These are phyloP conservation scores for Onychomys leucogaster DNA, from an alignment of 2,797 vertebrate genomes.

Conservation along the genomic window DNA sequence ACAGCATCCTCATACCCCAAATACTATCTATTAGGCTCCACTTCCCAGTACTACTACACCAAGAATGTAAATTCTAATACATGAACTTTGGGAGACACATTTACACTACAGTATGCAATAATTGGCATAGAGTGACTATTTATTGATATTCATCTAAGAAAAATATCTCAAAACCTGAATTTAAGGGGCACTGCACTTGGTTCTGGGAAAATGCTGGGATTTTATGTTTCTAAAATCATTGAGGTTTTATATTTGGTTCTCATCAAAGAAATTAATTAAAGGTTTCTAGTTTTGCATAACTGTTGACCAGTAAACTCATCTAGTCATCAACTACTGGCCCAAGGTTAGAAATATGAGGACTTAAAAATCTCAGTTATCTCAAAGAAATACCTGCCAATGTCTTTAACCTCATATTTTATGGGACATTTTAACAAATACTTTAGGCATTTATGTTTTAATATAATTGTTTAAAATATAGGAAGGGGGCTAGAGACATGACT, in stretches of 20 bases:
- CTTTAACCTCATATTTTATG: slow-evolving; percentile 75
- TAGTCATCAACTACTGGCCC: slow-evolving; percentile 77
- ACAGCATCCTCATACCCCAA: not conserved
- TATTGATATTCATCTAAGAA: slow-evolving; percentile 40
- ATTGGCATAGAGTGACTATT: slow-evolving; percentile 7
- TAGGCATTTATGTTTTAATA: slow-evolving; percentile 72
- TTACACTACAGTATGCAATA: not conserved
- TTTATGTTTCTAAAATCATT: not conserved
- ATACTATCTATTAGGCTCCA: not conserved
- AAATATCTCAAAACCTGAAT: slow-evolving; percentile 59
- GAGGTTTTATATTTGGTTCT: slow-evolving; percentile 15
- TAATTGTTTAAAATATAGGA: slow-evolving; percentile 78
- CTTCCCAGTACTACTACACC: not conserved
- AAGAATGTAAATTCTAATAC: not conserved
- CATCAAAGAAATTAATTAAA: slow-evolving; percentile 18
- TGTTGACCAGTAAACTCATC: slow-evolving; percentile 5
- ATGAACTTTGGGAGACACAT: not conserved
- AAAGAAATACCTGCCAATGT: slow-evolving; percentile 80
- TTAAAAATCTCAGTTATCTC: slow-evolving; percentile 72
- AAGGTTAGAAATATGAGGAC: slow-evolving; percentile 76
- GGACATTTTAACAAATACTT: slow-evolving; percentile 75
- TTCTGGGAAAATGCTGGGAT: slow-evolving; percentile 41
- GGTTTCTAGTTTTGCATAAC: slow-evolving; percentile 44
- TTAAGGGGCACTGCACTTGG: slow-evolving; percentile 43
- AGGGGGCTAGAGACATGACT: not conserved